Evolutionary conservation across 2,888 invertebrate species (phyloP), one percentile per base, ranked within the genome.

Genomic region (Aphelenchoides bicaudatus): DNA sequence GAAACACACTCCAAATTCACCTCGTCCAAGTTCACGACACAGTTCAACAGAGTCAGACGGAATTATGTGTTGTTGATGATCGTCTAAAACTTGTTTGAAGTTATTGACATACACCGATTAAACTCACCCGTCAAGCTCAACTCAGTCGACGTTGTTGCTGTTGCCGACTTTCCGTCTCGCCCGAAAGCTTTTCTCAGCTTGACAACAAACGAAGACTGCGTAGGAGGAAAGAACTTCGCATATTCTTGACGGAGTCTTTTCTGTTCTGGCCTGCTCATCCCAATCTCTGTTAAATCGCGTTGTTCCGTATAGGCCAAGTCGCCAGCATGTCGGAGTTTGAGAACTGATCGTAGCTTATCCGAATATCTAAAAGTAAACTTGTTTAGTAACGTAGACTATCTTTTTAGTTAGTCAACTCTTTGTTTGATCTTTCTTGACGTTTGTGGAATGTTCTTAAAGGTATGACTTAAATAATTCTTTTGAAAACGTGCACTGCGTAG

Each of bases 1-100:
- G 50, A 51, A 52, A n/a, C 93, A 94, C 6, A 91, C 89, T 3
- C 96, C 96, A 83, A 98, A 98, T 81, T 98, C 94, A 13, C 98
- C 96, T 74, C 88, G 88, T 28, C 96, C 96, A 57, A 98, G 83
- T 79, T 91, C 91, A 80, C 93, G 92, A 51, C 61, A 62, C 47
- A 71, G 28, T 16, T 60, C 61, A 29, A 60, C 70, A 60, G 61
- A 66, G 34, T 77, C 74, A 8, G 67, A 58, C 0, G 76, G 72
- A 47, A 76, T 76, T 5, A 76, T 70, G 53, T 77, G 75, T 56
- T 76, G 75, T 39, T n/a, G n/a, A n/a, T n/a, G n/a, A n/a, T n/a
- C n/a, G n/a, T n/a, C n/a, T n/a, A n/a, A n/a, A n/a, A n/a, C n/a
- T n/a, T 68, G 66, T 34, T 67, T 65, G 21, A 63, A 65, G 2